Percentiles rank a stretch among this genome's conserved stretches.
phyloP scores from a whole-genome alignment of 2,888 invertebrate genomes.

The Myathropa florea region DNA sequence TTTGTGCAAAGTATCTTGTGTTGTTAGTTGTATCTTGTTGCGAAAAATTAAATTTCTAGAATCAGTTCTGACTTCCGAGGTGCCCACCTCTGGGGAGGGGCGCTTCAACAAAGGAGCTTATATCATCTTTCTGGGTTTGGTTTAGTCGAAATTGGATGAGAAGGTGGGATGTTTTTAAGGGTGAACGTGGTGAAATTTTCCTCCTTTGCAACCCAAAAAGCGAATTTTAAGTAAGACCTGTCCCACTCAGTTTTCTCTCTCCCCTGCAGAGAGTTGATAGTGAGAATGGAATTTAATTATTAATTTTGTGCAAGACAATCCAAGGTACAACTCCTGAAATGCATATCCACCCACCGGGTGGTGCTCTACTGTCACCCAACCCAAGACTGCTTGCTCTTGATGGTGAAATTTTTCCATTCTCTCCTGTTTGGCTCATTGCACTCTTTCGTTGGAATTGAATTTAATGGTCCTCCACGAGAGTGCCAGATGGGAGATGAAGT shows the following conservation, averaged over 20 bases:
- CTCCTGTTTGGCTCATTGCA: constrained; percentile 36
- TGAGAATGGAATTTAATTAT: constrained; percentile 70
- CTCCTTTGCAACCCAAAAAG: constrained; percentile 57
- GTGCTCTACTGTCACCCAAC: not conserved
- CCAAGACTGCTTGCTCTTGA: constrained; percentile 3
- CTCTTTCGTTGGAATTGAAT: constrained; percentile 49
- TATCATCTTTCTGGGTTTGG: constrained; percentile 38
- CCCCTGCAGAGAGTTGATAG: constrained; percentile 47
- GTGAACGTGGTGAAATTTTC: constrained; percentile 27
- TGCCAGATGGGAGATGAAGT: not conserved
- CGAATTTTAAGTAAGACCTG: constrained; percentile 52
- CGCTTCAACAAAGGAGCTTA: constrained; percentile 49
- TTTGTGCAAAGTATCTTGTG: not conserved
- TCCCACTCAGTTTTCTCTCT: constrained; percentile 2
- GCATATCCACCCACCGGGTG: not conserved
- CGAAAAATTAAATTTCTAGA: constrained; percentile 57
- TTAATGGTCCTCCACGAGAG: constrained; percentile 24
- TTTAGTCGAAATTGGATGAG: not conserved
- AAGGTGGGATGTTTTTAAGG: not conserved
- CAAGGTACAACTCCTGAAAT: constrained; percentile 37
- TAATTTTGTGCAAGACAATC: constrained; percentile 62
- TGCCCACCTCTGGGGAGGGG: not conserved
- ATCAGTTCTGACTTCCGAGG: constrained; percentile 26
- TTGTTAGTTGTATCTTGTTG: constrained; percentile 14
- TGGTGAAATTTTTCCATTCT: constrained; percentile 18